Percentiles rank a stretch among this genome's conserved stretches.
Evolutionary conservation across 2,888 invertebrate genomes (phyloP).

Genomic region (Rhagium mordax): DNA sequence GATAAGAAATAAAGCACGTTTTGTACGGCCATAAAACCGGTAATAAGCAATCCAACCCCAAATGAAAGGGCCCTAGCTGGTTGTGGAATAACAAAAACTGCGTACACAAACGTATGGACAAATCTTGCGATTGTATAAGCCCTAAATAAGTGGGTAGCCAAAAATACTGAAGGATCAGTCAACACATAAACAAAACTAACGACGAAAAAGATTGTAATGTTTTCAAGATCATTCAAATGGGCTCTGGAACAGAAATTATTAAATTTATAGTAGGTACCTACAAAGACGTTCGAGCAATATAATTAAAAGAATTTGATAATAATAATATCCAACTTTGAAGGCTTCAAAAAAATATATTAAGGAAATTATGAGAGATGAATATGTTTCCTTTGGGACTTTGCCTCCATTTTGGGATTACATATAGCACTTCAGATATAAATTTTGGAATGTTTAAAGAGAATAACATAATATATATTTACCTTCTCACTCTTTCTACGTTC

Average conservation of each 20-base stretch:
- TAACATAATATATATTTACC: too few species aligned
- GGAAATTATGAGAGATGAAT: too few species aligned
- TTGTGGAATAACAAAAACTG: slow-evolving; percentile 60
- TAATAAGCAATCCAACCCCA: slow-evolving; percentile 55
- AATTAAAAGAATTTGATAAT: too few species aligned
- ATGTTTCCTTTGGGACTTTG: too few species aligned
- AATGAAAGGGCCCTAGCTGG: slow-evolving; percentile 60
- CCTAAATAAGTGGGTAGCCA: slow-evolving; percentile 68
- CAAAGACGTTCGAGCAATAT: too few species aligned
- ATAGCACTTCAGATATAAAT: too few species aligned
- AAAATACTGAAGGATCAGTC: slow-evolving; percentile 71
- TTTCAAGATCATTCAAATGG: slow-evolving; percentile 80
- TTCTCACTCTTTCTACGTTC: slow-evolving; percentile 70
- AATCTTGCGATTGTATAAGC: slow-evolving; percentile 55
- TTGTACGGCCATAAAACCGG: slow-evolving; percentile 61
- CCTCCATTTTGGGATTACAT: too few species aligned
- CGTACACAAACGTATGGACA: slow-evolving; percentile 60
- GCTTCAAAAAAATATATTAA: too few species aligned
- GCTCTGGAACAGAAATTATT: slow-evolving; percentile 71
- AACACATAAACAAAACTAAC: slow-evolving; percentile 75
- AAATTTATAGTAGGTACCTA: too few species aligned
- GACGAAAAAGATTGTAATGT: slow-evolving; percentile 77
- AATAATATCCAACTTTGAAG: too few species aligned
- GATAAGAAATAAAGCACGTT: slow-evolving; percentile 46
- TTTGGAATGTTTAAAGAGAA: too few species aligned